Evolutionary conservation across 2,113 vertebrate genomes (phyloP), one percentile per base, ranked within the genome.

Genomic region (Candoia aspera): DNA sequence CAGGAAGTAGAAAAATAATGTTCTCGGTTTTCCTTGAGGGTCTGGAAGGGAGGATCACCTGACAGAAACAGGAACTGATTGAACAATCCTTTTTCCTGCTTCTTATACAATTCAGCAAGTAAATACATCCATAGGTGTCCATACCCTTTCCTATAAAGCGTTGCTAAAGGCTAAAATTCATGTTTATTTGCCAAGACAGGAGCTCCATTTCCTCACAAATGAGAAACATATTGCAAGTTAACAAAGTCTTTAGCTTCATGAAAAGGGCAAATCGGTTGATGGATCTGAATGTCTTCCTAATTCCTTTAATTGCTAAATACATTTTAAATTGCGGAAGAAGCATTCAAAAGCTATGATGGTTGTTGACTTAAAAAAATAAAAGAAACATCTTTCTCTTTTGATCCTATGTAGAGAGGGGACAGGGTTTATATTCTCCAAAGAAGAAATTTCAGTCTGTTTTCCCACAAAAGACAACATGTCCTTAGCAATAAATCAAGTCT

Each of bases 241-340:
- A 94, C 92, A 95, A 94, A 95, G 0, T 26, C 89, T 93, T 91
- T 86, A 84, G 24, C 3, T 92, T 90, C 8, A 86, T 64, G 92
- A 92, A 96, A 94, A 92, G 89, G 93, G 90, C 92, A 96, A 89
- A 94, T 0, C 29, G 54, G 90, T 55, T 95, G 94, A 95, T 92
- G 73, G 93, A 93, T 33, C 6, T 46, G 93, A 94, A 85, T 86
- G 68, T 93, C 37, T 3, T 0, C 0, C 0, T 68, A 91, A 93
- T 90, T 93, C 55, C 37, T 92, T 93, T 95, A 96, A 95, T 94
- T 95, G 93, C 90, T 87, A 95, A 95, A 93, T n/a, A 93, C 21
- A 73, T 95, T 95, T 94, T 91, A 49, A 92, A 92, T 79, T 26
- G 91, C 42, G 46, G 13, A 92, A 89, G 86, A 2, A 2, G 13